Evolutionary conservation across 2,797 vertebrate genomes (phyloP).

Genomic region (Diplodus sargus): DNA sequence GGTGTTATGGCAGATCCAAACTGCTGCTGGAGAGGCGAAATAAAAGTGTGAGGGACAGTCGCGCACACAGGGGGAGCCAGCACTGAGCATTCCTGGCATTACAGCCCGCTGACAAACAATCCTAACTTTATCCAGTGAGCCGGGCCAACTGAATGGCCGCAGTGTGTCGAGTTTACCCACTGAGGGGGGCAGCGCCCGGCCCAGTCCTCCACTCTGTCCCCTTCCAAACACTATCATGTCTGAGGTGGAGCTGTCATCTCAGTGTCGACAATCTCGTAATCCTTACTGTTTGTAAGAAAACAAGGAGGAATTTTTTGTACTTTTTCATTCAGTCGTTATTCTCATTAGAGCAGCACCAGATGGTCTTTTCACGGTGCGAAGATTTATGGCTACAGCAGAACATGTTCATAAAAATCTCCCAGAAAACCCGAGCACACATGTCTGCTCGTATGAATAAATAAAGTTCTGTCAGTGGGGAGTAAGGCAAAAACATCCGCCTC

Average conservation of each 20-base stretch:
- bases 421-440: slow-evolving; percentile 50
- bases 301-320: background rate
- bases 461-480: slow-evolving; percentile 59
- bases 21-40: slow-evolving; percentile 61
- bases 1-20: slow-evolving; percentile 53
- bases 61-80: slow-evolving; percentile 69
- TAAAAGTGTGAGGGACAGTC: slow-evolving; percentile 71
- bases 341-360: slow-evolving; percentile 9
- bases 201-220: slow-evolving; percentile 67
- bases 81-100: slow-evolving; percentile 86
- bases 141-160: slow-evolving; percentile 83
- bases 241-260: slow-evolving; percentile 55
- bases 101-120: slow-evolving; percentile 87
- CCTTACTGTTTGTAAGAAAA: background rate
- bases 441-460: slow-evolving; percentile 65
- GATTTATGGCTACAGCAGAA: slow-evolving; percentile 27
- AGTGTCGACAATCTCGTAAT: background rate
- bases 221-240: slow-evolving; percentile 58
- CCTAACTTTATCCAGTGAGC: slow-evolving; percentile 87
- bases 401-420: slow-evolving; percentile 30
- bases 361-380: slow-evolving; percentile 1
- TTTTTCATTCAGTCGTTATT: slow-evolving; percentile 30
- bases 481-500: slow-evolving; percentile 72
- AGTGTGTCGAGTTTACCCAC: slow-evolving; percentile 85
- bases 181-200: slow-evolving; percentile 62